Base-by-base conservation (phyloP, 2,888 invertebrate genomes). In the Altica lythri region DNA sequence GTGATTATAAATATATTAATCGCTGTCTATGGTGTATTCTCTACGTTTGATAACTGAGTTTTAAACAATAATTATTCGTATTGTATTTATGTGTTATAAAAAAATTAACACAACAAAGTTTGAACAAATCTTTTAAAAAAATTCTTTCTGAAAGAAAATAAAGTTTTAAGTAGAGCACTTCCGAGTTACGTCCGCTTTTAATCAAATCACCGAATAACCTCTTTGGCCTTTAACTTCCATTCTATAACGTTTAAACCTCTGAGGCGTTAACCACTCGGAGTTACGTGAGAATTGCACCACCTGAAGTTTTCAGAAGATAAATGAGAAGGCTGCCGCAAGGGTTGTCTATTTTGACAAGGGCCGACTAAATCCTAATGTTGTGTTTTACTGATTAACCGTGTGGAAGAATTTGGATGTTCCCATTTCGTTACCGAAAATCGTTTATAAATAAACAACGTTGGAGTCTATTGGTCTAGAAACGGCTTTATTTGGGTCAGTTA, bases 271-370 rank as follows among this genome's bases (percentile, higher is more conserved):
- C 52, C 34, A 38, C 45, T 46, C 49, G 18, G 40, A 49, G 46
- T 38, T 55, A 59, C 56, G 60, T 61, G 60, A 51, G 58, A 61
- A 61, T 47, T 25, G 43, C 34, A 35, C 53, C 64, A 64, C 62
- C 64, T 64, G 64, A 53, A 60, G 57, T 50, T 56, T 59, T 46
- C 40, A 47, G 30, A 47, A 61, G 61, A 64, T 63, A 61, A 63
- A 59, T 59, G 54, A 59, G 58, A 45, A 49, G 55, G 50, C 54
- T 52, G 59, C 57, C 55, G 45, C 54, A 59, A 53, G 54, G 52
- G 56, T 49, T 40, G 57, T 35, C 58, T 60, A 54, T 57, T 60
- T 61, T 56, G 57, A 57, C 53, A 61, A 59, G 53, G 55, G 59
- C 53, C 47, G 47, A 47, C 54, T 47, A 54, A 59, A 54, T 54